These are phyloP conservation scores for Fukomys damarensis DNA, from an alignment of 2,113 vertebrate species.

Conservation along the genomic window DNA sequence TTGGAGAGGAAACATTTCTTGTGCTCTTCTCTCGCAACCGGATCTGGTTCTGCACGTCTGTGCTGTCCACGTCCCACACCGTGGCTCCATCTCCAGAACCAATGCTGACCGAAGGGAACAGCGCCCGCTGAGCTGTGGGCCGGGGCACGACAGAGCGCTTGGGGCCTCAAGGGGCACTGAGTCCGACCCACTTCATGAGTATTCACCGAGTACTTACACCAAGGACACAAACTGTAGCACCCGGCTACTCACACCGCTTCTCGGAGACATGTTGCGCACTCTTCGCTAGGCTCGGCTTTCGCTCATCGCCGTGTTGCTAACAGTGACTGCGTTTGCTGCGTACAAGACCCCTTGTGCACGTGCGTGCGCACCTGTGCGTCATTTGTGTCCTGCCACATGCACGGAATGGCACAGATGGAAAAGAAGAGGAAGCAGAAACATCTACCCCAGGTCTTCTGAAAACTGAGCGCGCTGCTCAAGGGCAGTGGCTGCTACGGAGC, in stretches of 20 bases:
- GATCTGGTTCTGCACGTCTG: neutral
- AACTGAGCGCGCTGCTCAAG: neutral
- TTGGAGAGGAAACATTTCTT: neutral
- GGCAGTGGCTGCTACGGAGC: neutral
- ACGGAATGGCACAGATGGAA: neutral
- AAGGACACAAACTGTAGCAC: neutral
- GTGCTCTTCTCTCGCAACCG: fast-evolving
- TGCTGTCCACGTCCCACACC: fast-evolving
- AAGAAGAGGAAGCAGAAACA: neutral
- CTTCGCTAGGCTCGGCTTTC: no score
- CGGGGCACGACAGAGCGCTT: neutral
- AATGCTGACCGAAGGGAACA: fast-evolving
- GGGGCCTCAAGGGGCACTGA: neutral
- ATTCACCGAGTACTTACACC: no score
- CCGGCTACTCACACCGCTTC: neutral
- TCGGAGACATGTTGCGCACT: fast-evolving
- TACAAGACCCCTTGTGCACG: fast-evolving
- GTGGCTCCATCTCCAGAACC: fast-evolving
- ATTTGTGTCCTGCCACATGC: neutral
- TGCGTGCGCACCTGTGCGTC: no score
- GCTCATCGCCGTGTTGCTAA: neutral
- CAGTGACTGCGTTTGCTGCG: fast-evolving
- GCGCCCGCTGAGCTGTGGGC: neutral
- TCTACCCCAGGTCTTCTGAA: no score
- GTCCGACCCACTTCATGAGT: fast-evolving